phyloP scores from a whole-genome alignment of 2,797 vertebrate genomes.

The Lagodon rhomboides region DNA sequence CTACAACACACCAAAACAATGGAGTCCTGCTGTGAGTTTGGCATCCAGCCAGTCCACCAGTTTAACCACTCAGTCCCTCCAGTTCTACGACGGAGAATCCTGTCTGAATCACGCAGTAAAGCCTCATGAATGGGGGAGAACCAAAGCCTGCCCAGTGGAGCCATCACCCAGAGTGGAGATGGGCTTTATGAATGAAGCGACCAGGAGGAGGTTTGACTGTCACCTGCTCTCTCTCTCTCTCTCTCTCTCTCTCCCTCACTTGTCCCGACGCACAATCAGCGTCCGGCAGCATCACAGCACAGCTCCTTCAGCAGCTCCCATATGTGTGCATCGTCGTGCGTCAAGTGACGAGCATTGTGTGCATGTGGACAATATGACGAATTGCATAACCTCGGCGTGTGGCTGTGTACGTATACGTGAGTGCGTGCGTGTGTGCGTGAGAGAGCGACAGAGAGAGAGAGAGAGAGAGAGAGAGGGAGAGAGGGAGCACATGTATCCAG shows the following conservation, averaged over 20 bases:
- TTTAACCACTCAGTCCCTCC: conserved; percentile 39
- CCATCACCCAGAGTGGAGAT: conserved; percentile 64
- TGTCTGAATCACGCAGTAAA: conserved; percentile 54
- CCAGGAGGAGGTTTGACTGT: conserved; percentile 51
- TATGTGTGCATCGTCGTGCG: conserved; percentile 46
- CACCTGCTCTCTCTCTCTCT: conserved; percentile 45
- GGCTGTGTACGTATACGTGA: conserved; percentile 43
- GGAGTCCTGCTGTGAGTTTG: conserved; percentile 36
- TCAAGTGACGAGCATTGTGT: conserved; percentile 53
- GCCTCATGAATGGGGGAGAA: conserved; percentile 68
- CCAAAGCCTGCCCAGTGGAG: conserved; percentile 63
- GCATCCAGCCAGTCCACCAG: conserved; percentile 39
- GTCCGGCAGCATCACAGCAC: conserved; percentile 32
- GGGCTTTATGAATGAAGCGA: conserved; percentile 84
- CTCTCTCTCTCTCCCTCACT: conserved; percentile 3
- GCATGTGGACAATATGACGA: conserved; percentile 68
- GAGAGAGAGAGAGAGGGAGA: conserved; percentile 26
- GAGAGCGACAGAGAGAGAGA: conserved; percentile 8
- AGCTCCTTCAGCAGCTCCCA: conserved; percentile 26
- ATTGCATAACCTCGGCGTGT: conserved; percentile 80
- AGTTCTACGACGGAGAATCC: conserved; percentile 41
- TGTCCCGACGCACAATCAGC: conserved; percentile 37
- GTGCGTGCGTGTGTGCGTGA: conserved; percentile 7
- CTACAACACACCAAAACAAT: conserved; percentile 36
- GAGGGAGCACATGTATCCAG: conserved; percentile 72